A percentile compares a stretch with the other conserved stretches of the same genome.
Conservation (phyloP, 92 coral and sea anemone genomes). For the Isaurus tuberculatus region DNA sequence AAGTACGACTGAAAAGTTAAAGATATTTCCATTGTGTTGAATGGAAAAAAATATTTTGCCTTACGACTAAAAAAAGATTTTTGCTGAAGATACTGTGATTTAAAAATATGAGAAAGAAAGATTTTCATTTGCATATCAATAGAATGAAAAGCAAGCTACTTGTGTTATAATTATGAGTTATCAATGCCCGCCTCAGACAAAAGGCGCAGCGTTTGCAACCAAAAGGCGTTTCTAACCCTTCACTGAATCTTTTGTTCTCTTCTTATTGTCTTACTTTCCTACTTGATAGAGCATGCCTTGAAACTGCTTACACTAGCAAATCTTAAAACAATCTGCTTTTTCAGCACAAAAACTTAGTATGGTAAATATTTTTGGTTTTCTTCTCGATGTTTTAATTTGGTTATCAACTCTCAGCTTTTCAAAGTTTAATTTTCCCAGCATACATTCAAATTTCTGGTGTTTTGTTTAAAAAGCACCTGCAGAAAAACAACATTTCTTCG, state of each 20-base stretch:
- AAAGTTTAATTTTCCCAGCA: too few relatives aligned
- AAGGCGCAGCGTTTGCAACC: neutral
- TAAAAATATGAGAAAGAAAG: neutral
- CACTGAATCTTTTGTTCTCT: neutral
- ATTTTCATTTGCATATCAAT: conserved; percentile 34
- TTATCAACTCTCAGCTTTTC: too few relatives aligned
- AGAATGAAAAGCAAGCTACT: conserved; percentile 6
- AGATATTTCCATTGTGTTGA: neutral
- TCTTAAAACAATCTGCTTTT: neutral
- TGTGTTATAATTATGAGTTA: neutral
- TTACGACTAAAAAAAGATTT: neutral
- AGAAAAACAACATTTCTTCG: too few relatives aligned
- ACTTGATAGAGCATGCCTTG: neutral
- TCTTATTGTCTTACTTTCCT: neutral
- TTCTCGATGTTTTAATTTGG: too few relatives aligned
- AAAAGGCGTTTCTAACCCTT: neutral
- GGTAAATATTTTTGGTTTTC: too few relatives aligned
- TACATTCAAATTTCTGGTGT: too few relatives aligned
- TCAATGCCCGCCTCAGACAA: conserved; percentile 16
- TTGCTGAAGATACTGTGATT: neutral
- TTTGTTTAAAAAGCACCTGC: too few relatives aligned
- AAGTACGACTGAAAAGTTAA: too few relatives aligned
- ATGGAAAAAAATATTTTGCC: neutral
- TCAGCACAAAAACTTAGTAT: neutral
- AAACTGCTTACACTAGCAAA: conserved; percentile 13